phyloP scores from a whole-genome alignment of 2,888 invertebrate genomes.

The Drosophila putrida region DNA sequence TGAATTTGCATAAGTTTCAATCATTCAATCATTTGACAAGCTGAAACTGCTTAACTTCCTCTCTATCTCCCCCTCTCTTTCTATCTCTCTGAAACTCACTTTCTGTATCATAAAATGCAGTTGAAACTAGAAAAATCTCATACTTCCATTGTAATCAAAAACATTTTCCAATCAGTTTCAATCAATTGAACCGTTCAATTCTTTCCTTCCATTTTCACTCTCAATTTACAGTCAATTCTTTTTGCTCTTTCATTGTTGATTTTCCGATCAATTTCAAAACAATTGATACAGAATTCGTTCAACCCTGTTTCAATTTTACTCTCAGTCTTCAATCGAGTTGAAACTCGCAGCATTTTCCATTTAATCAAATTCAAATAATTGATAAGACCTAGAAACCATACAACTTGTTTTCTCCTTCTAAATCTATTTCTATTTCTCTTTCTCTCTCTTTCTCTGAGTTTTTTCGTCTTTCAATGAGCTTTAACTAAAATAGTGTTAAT shows the following conservation, averaged over 20 bases:
- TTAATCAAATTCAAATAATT: background rate
- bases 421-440: background rate
- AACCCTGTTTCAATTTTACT: background rate
- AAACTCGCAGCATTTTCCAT: background rate
- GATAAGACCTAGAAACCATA: background rate
- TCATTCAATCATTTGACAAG: constrained; percentile 1
- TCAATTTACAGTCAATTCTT: background rate
- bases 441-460: background rate
- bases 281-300: background rate
- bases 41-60: background rate
- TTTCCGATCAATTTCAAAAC: background rate
- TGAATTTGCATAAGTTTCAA: constrained; percentile 6
- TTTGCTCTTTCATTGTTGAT: background rate
- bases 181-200: constrained; percentile 13
- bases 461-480: background rate
- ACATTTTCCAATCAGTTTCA: constrained; percentile 10
- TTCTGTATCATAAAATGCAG: background rate
- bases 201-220: background rate
- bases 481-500: background rate
- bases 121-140: background rate
- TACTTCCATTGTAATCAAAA: background rate
- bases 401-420: background rate
- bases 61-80: background rate
- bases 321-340: background rate
- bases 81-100: background rate